Base-by-base conservation (phyloP, 92 coral and sea anemone genomes). In the Virgularia gustaviana region DNA sequence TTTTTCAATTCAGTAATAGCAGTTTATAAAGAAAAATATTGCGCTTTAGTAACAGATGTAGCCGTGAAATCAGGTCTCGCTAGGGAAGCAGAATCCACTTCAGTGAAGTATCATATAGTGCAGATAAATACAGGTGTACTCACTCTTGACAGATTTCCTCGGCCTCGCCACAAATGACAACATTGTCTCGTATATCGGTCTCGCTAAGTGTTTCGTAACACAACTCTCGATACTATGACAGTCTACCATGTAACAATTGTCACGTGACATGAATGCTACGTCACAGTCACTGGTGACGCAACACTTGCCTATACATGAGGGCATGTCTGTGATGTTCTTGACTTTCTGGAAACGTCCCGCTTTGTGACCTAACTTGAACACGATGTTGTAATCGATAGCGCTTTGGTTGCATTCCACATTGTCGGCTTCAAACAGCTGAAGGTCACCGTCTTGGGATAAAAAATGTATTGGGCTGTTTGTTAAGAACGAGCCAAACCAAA, bases 341-440 rank as follows among this genome's bases (percentile, higher is more conserved):
- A 86, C 70, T 71, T 89, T 94, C 59, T 89, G 90, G 70, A 79
- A 94, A 45, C 73, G 84, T 0, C 99, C 99, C 2, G 99, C 96
- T 54, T 83, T 88, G 5, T 87, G 86, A 36, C 96, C 99, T 19
- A 72, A 75, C 4, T 81, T 65, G n/a, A 94, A 82, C 1, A 96
- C 88, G 6, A 89, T 89, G 63, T 94, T 94, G 71, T 94, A 94
- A 70, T 94, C 86, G 9, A 94, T 89, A 27, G 96, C 81, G 41
- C 99, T 94, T 22, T 83, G 77, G 1, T 75, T 73, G 59, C 99
- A 94, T 16, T 70, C 64, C 15, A 74, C 58, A 32, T 76, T 73
- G 57, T 79, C 78, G 47, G 89, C 73, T 16, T 78, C 44, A 57
- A 78, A 64, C 41, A 79, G 13, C 39, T 85, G 81, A 1, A 88